Evolutionary conservation across 2,888 invertebrate genomes (phyloP).

Genomic region (Serripes groenlandicus): DNA sequence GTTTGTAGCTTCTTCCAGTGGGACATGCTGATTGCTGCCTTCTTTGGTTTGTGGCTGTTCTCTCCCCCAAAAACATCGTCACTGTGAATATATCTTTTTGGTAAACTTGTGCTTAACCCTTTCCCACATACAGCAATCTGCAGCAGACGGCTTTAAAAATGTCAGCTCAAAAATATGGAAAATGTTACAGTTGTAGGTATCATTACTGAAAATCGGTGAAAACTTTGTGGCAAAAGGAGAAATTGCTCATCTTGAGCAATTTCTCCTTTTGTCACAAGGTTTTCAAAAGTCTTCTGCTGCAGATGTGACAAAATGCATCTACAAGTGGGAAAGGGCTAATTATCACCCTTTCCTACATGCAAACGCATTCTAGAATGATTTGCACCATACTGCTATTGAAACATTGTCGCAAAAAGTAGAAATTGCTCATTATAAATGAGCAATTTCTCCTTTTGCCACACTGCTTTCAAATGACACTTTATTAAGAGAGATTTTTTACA

Average conservation of each 20-base stretch:
- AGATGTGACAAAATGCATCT: too few species aligned
- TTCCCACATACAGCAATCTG: not conserved
- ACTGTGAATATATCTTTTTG: conserved; percentile 49
- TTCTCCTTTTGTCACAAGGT: not conserved
- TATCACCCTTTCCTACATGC: not conserved
- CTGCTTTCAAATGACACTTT: not conserved
- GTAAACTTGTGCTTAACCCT: too few species aligned
- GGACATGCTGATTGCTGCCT: conserved; percentile 29
- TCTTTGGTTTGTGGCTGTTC: conserved; percentile 17
- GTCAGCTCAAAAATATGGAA: not conserved
- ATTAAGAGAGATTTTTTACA: too few species aligned
- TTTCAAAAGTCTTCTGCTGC: not conserved
- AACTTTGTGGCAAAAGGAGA: not conserved
- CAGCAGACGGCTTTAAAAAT: not conserved
- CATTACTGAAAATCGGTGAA: not conserved
- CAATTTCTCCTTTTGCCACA: not conserved
- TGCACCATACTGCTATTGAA: not conserved
- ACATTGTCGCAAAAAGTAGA: not conserved
- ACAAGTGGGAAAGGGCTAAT: not conserved
- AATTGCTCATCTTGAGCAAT: not conserved
- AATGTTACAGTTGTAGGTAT: not conserved
- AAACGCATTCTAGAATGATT: not conserved
- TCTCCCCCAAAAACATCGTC: conserved; percentile 74
- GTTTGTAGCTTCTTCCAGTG: conserved; percentile 60
- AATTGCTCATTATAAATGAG: not conserved